Percentiles rank a stretch among this genome's conserved stretches.
phyloP scores from a whole-genome alignment of 1,140 invertebrate species.

The Pseudomyrmex sp. region DNA sequence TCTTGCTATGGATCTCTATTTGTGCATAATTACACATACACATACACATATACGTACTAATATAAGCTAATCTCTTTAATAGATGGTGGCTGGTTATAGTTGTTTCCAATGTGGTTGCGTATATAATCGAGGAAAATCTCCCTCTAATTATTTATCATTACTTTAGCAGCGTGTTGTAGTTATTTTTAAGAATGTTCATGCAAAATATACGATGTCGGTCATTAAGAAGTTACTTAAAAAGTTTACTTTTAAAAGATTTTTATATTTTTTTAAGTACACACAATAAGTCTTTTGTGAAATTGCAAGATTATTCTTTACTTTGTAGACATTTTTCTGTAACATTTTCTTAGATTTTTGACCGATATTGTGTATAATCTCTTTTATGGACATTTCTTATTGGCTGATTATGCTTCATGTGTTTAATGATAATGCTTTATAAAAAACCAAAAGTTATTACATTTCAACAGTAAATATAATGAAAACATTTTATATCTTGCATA shows the following conservation, averaged over 20 bases:
- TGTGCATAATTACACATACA: background rate
- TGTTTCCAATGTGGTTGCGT: slow-evolving; percentile 72
- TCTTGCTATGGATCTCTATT: background rate
- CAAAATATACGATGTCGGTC: slow-evolving; percentile 37
- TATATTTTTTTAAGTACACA: background rate
- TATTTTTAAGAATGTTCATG: slow-evolving; percentile 69
- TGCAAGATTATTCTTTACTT: background rate
- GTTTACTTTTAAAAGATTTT: background rate
- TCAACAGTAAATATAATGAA: background rate
- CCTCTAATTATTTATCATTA: slow-evolving; percentile 68
- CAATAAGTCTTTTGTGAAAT: background rate
- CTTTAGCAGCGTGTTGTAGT: slow-evolving; percentile 66
- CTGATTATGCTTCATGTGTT: slow-evolving; percentile 77
- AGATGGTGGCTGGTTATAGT: slow-evolving; percentile 79
- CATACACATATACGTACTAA: no score
- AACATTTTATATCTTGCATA: background rate
- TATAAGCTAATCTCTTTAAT: slow-evolving; percentile 37
- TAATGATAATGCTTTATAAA: slow-evolving; percentile 59
- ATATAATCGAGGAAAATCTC: slow-evolving; percentile 59
- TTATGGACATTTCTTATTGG: slow-evolving; percentile 66
- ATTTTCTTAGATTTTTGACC: slow-evolving; percentile 21
- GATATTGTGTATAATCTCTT: background rate
- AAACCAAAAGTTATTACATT: slow-evolving; percentile 73
- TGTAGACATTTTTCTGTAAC: background rate
- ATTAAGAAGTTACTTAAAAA: slow-evolving; percentile 5